Base-by-base conservation (phyloP, 2,113 vertebrate genomes). In the Atractosteus spatula region DNA sequence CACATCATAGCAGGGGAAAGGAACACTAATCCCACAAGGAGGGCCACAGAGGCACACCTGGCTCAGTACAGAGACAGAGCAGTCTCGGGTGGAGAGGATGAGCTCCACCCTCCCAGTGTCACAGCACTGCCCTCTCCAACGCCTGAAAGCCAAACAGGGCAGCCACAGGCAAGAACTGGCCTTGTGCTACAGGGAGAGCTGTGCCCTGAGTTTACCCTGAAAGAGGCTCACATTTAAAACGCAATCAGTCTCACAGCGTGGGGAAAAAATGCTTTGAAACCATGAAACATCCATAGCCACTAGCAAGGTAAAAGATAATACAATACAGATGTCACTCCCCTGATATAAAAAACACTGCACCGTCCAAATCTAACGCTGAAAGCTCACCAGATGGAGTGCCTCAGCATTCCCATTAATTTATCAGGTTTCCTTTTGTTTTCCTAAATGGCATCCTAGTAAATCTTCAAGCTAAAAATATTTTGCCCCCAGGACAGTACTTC, bases 231-330 rank as follows among this genome's bases (percentile, higher is more conserved):
- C 13, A 70, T 70, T 80, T n/a, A 68, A 76, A 56, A 57, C 3
- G 45, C 63, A 68, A 62, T 68, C 64, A 76, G 29, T 14, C 56
- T 44, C 16, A 61, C 11, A 17, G 59, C 47, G 11, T 69, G 72
- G 43, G 44, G 14, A 17, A 51, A 56, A 1, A 29, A 41, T 29
- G 17, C 29, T 69, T 43, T 59, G 41, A 43, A 44, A 44, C 8
- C 4, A 44, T 56, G 71, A 84, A 81, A 81, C 71, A 82, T 81
- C 76, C 75, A 73, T 56, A 61, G 83, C 84, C 83, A 81, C 72
- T 55, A 87, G 81, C 75, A 84, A 86, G 84, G 80, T 84, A 84
- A 75, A 79, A 54, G 78, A 84, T 82, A 90, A 89, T 83, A 80
- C 74, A 76, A 82, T 81, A 77, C 85, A 89, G 84, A 87, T 86